Conservation (phyloP, 2,113 vertebrate genomes). For the Spea multiplicata region DNA sequence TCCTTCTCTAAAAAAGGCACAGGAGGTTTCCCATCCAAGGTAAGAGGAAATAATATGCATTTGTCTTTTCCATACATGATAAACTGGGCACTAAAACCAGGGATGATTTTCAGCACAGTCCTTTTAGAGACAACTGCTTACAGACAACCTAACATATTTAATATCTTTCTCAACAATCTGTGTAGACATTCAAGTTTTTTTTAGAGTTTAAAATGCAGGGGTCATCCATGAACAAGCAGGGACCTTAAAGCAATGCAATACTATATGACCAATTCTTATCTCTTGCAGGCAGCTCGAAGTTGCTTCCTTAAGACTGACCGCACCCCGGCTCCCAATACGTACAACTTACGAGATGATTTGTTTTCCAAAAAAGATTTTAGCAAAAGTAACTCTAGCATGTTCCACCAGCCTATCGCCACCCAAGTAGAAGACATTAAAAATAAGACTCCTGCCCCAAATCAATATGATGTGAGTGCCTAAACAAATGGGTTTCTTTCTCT, state of each 20-base stretch:
- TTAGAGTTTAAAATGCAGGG: too few species aligned
- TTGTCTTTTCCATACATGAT: too few species aligned
- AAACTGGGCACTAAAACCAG: too few species aligned
- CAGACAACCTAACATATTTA: too few species aligned
- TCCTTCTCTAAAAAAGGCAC: constrained; percentile 77
- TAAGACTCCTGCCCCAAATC: constrained; percentile 71
- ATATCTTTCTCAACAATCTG: too few species aligned
- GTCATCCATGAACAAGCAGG: too few species aligned
- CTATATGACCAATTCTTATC: constrained; percentile 20
- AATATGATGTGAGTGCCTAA: constrained; percentile 65
- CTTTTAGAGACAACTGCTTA: neutral
- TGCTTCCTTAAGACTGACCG: constrained; percentile 46
- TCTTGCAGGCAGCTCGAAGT: constrained; percentile 52
- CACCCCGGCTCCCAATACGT: constrained; percentile 67
- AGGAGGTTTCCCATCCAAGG: constrained; percentile 67
- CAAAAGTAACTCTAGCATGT: constrained; percentile 68
- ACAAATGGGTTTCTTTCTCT: too few species aligned
- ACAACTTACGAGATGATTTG: constrained; percentile 62
- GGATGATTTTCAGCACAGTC: too few species aligned
- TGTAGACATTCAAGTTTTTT: too few species aligned
- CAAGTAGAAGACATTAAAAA: constrained; percentile 52
- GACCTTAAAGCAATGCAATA: neutral
- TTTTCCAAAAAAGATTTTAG: constrained; percentile 69
- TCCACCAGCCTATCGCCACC: constrained; percentile 63
- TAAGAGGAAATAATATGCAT: constrained; percentile 50